A percentile compares a stretch with the other conserved stretches of the same genome.
These are phyloP conservation scores for Dioctria rufipes DNA, from an alignment of 2,888 invertebrate genomes.

Conservation along the genomic window DNA sequence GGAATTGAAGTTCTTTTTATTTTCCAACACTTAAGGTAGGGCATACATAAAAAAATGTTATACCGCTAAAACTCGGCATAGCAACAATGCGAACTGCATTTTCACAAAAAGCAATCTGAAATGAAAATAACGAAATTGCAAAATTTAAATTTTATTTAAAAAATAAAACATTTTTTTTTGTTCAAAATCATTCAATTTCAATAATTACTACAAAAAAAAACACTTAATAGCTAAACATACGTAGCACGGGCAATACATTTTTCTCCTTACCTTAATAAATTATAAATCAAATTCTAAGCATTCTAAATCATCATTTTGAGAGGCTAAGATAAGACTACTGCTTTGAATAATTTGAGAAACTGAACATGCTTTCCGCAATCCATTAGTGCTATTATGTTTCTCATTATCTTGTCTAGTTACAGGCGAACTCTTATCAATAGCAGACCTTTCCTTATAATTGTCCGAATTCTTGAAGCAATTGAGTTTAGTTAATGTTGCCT, in stretches of 20 bases:
- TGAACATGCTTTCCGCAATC: neutral
- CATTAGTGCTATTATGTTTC: neutral
- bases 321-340: constrained; percentile 52
- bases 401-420: neutral
- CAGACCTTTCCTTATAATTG: constrained; percentile 16
- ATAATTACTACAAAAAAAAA: neutral
- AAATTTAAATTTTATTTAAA: neutral
- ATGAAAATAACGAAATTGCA: too few species aligned
- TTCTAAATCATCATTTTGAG: constrained; percentile 53
- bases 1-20: too few species aligned
- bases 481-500: neutral
- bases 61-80: too few species aligned
- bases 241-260: too few species aligned
- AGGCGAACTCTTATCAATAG: neutral
- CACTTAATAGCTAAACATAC: constrained; percentile 11
- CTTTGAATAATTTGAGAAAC: neutral
- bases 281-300: constrained; percentile 56
- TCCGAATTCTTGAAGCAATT: constrained; percentile 16
- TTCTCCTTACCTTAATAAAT: too few species aligned
- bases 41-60: too few species aligned
- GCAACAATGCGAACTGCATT: too few species aligned
- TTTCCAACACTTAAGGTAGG: too few species aligned
- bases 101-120: too few species aligned
- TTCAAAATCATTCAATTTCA: neutral
- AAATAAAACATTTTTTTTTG: neutral